Conservation (phyloP, 2,797 vertebrate genomes). For the Numenius phaeopus region DNA sequence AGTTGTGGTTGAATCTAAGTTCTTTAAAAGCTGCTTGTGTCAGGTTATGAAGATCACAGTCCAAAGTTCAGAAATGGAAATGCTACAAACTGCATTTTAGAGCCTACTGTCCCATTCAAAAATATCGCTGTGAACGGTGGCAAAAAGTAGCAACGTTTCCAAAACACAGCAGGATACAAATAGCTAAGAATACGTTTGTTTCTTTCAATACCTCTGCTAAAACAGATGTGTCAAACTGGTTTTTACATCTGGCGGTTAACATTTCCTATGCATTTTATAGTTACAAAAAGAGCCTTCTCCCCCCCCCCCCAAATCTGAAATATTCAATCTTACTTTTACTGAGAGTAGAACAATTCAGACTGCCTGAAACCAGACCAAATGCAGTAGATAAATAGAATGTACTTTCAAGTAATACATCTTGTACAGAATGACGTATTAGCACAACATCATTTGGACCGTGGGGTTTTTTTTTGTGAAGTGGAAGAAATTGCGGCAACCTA, state of each 20-base stretch:
- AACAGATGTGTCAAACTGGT: neutral
- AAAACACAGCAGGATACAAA: neutral
- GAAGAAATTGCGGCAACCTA: slow-evolving; percentile 1
- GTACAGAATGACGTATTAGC: neutral
- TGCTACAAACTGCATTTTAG: neutral
- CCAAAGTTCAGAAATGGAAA: neutral
- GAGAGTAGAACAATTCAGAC: slow-evolving; percentile 7
- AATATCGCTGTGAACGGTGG: neutral
- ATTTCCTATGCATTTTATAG: neutral
- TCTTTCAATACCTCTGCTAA: neutral
- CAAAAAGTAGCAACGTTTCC: neutral
- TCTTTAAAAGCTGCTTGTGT: neutral
- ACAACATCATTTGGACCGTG: neutral
- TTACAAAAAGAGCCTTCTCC: neutral
- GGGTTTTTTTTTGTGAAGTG: neutral
- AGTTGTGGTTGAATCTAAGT: neutral
- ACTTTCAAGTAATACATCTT: neutral
- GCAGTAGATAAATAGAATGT: neutral
- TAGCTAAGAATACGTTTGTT: neutral
- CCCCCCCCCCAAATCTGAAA: neutral
- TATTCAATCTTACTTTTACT: neutral
- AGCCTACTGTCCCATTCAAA: neutral
- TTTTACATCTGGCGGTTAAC: neutral
- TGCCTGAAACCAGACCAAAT: neutral
- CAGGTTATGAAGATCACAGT: neutral